A percentile compares a stretch with the other conserved stretches of the same genome.
Evolutionary conservation across 2,888 invertebrate genomes (phyloP).

Genomic region (Tineola bisselliella): DNA sequence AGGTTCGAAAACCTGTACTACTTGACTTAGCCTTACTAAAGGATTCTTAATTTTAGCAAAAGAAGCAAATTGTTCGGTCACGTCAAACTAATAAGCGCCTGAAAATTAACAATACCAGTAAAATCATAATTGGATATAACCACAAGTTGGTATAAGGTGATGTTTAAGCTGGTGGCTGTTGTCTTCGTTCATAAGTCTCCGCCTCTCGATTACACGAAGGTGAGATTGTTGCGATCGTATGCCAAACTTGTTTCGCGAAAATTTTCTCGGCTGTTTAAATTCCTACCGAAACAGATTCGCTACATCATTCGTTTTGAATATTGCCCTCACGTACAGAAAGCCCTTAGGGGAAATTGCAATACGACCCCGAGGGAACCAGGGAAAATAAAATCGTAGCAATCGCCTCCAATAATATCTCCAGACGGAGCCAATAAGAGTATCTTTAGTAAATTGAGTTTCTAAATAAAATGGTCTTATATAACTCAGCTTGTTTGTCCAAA

Average conservation of each 20-base stretch:
- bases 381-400: constrained; percentile 53
- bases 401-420: constrained; percentile 46
- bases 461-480: constrained; percentile 39
- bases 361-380: constrained; percentile 35
- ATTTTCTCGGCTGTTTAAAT: constrained; percentile 36
- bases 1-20: too few relatives aligned
- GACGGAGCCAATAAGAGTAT: constrained; percentile 44
- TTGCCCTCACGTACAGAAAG: constrained; percentile 54
- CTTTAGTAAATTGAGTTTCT: constrained; percentile 50
- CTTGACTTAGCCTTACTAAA: too few relatives aligned
- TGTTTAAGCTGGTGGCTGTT: too few relatives aligned
- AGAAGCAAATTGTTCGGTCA: too few relatives aligned
- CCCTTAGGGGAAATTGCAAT: constrained; percentile 53
- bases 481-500: constrained; percentile 10
- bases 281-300: constrained; percentile 51
- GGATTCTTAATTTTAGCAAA: too few relatives aligned
- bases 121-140: too few relatives aligned
- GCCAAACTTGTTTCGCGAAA: constrained; percentile 11
- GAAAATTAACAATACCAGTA: too few relatives aligned
- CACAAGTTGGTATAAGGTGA: too few relatives aligned
- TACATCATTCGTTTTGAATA: constrained; percentile 59
- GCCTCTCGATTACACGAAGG: not conserved
- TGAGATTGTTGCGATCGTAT: not conserved
- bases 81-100: too few relatives aligned
- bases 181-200: too few relatives aligned